These are phyloP conservation scores for Drosophila limbata DNA, from an alignment of 2,888 invertebrate genomes.

Conservation along the genomic window DNA sequence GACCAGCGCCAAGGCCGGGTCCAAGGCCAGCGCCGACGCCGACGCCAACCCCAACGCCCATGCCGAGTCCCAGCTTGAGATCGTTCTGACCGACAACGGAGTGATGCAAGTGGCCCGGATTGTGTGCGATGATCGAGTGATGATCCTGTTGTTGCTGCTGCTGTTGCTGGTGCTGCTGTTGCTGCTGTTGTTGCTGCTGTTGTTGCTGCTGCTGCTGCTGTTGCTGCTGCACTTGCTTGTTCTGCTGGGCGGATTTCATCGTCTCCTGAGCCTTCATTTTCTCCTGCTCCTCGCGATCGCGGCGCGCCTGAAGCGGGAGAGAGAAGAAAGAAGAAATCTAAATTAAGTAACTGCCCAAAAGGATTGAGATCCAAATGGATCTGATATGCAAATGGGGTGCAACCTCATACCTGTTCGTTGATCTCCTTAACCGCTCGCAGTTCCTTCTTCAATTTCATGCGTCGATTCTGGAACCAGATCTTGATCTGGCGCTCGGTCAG, in stretches of 20 bases:
- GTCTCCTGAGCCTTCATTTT: slow-evolving; percentile 96
- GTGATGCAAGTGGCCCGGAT: slow-evolving; percentile 85
- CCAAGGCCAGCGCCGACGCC: slow-evolving; percentile 81
- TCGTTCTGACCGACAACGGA: slow-evolving; percentile 85
- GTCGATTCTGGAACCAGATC: slow-evolving; percentile 98
- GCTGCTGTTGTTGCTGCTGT: slow-evolving; percentile 79
- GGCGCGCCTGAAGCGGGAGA: slow-evolving; percentile 87
- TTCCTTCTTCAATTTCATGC: slow-evolving; percentile 99
- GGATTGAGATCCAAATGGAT: slow-evolving; percentile 1
- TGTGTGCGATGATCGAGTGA: slow-evolving; percentile 85
- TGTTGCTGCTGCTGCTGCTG: slow-evolving; percentile 83
- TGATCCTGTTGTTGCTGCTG: slow-evolving; percentile 83
- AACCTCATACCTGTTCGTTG: slow-evolving; percentile 90
- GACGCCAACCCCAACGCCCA: slow-evolving; percentile 81
- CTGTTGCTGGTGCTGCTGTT: slow-evolving; percentile 82
- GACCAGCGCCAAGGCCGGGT: slow-evolving; percentile 79
- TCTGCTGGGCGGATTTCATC: slow-evolving; percentile 93
- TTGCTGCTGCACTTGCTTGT: slow-evolving; percentile 87
- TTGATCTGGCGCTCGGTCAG: slow-evolving; percentile 98
- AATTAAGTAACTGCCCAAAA: slow-evolving; percentile 1
- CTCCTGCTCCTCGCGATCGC: slow-evolving; percentile 96
- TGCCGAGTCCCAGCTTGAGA: slow-evolving; percentile 85
- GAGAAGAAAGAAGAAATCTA: slow-evolving; percentile 1
- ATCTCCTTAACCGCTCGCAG: slow-evolving; percentile 97
- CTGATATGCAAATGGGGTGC: slow-evolving; percentile 19